Evolutionary conservation across 2,797 vertebrate species (phyloP).

Genomic region (Alca torda): DNA sequence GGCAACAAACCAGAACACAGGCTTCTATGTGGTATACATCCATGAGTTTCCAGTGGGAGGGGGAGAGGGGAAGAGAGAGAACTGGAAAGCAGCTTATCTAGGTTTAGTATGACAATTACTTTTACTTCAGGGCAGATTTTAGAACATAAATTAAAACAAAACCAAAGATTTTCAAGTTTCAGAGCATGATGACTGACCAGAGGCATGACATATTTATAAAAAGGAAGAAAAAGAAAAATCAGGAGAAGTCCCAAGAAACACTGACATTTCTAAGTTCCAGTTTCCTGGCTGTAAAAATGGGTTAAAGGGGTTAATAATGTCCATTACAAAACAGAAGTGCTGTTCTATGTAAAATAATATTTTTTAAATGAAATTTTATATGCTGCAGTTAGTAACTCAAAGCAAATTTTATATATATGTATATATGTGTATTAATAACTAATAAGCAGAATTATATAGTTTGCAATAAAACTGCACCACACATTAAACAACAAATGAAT

Average conservation of each 20-base stretch:
- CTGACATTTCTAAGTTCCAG: not conserved
- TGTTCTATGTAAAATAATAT: not conserved
- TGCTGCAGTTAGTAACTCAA: not conserved
- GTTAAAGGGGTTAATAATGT: not conserved
- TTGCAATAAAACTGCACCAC: not conserved
- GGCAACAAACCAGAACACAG: not conserved
- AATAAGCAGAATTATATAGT: not conserved
- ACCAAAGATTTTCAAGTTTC: not conserved
- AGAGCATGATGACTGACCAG: not conserved
- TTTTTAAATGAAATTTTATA: not conserved
- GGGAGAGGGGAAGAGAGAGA: not conserved
- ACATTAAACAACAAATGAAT: not conserved
- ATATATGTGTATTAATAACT: not conserved
- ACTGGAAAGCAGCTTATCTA: constrained; percentile 28
- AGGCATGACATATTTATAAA: not conserved
- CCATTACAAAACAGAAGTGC: not conserved
- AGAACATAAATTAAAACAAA: constrained; percentile 5
- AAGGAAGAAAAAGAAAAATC: not conserved
- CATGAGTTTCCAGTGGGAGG: not conserved
- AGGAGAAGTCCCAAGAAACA: not conserved
- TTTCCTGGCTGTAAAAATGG: not conserved
- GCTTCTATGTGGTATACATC: not conserved
- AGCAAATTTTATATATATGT: not conserved
- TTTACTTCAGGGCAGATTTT: constrained; percentile 6
- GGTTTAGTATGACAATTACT: constrained; percentile 32